Conservation (phyloP, 2,888 invertebrate species). For the Protula sp. region DNA sequence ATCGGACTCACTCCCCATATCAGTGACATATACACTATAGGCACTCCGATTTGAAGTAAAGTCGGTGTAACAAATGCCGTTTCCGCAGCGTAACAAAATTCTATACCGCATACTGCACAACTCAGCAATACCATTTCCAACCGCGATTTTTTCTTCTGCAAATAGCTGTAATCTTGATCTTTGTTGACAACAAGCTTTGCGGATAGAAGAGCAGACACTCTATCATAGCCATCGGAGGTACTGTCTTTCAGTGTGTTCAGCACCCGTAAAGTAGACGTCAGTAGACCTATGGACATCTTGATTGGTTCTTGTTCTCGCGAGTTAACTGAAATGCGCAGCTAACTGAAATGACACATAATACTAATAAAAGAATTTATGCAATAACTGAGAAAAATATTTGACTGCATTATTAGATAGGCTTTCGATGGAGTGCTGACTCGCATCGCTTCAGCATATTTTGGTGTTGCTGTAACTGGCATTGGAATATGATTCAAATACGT, state of each 20-base stretch:
- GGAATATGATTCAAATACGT: too few relatives aligned
- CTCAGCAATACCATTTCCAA: conserved; percentile 71
- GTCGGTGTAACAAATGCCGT: conserved; percentile 96
- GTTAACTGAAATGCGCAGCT: too few relatives aligned
- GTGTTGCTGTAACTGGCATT: too few relatives aligned
- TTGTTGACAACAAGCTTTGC: conserved; percentile 6
- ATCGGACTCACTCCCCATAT: conserved; percentile 93
- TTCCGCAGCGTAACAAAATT: conserved; percentile 95
- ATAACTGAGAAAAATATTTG: too few relatives aligned
- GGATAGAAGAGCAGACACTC: conserved; percentile 24
- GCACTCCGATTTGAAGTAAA: conserved; percentile 80
- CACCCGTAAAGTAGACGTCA: conserved; percentile 36
- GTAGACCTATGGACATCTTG: conserved; percentile 41
- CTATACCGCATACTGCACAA: conserved; percentile 93
- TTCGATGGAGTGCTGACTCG: too few relatives aligned
- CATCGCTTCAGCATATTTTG: too few relatives aligned
- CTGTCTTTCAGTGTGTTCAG: conserved; percentile 34
- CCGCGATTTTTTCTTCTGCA: conserved; percentile 13
- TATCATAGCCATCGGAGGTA: conserved; percentile 20
- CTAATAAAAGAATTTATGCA: too few relatives aligned
- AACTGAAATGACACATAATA: too few relatives aligned
- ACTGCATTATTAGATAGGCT: too few relatives aligned
- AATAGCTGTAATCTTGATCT: too few relatives aligned
- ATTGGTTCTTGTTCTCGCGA: too few relatives aligned
- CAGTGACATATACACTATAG: conserved; percentile 87